Evolutionary conservation across 1,140 invertebrate species (phyloP), one percentile per base, ranked within the genome.

Genomic region (Lineus longissimus): DNA sequence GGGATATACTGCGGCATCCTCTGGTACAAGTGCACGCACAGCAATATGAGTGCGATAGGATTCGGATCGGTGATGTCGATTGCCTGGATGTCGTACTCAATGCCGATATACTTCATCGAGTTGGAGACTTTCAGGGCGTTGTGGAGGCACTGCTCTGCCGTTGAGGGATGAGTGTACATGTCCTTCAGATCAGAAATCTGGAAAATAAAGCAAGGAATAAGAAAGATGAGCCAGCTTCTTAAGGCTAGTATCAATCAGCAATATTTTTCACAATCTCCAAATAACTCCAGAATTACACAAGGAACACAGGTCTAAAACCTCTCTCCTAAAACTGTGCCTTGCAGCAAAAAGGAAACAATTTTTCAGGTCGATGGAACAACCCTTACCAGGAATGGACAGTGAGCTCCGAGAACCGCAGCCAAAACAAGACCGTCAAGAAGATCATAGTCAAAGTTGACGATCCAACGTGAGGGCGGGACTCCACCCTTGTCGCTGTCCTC

Each of bases 381-480:
- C 69, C 71, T 68, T 60, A 81, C 77, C 74, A 82, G 56, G 70
- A 82, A 82, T 55, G 81, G 79, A 68, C 76, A 72, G 65, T 82
- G 73, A 31, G 79, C 77, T 27, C 78, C 80, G 29, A 82, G 55
- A 6, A 78, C 70, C 25, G 79, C 72, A 22, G 65, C 80, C 22
- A 82, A n/a, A 6, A 81, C 80, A 27, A 82, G 62, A 15, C 80
- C 78, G 73, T 82, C 81, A 41, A 81, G 65, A 7, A 82, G 68
- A 63, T 82, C 81, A 76, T 76, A 74, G 63, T 82, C 81, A 73
- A 80, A 82, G 68, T 82, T 82, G 15, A 82, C 80, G 56, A 82
- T 75, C 81, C 81, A 82, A 23, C 81, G 68, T 29, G 78, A 68
- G 13, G 77, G 67, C 36, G 81, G 78, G 0, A 78, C 63, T 0